Base-by-base conservation (phyloP, 2,888 invertebrate genomes). In the Automeris io region DNA sequence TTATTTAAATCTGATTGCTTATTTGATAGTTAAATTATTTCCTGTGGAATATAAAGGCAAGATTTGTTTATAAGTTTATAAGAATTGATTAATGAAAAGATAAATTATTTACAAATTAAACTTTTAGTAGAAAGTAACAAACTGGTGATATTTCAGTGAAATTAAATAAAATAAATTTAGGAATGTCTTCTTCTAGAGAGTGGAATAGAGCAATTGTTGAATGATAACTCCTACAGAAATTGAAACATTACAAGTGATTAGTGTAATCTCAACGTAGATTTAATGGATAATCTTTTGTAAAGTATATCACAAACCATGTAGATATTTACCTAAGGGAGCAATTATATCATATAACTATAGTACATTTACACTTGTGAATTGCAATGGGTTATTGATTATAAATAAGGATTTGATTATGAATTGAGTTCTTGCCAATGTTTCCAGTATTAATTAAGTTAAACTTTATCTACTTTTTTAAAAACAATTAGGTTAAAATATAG, bases 321-420 rank as follows among this genome's bases (percentile, higher is more conserved):
- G 77, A 74, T 73, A 73, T 65, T 71, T 68, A 79, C 63, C 67
- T 82, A 81, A 81, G 83, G 85, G 85, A 83, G 71, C 83, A 83
- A 85, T 74, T 79, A 74, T 67, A 67, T 74, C 78, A 73, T 66
- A 67, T 63, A 58, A 57, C 59, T 58, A 65, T 64, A 73, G 70
- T 77, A 75, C 59, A 72, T 70, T 74, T 22, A 50, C 35, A 43
- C 43, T 49, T 53, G 55, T 49, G 50, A 70, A 67, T 66, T 26
- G 24, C 29, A 35, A 37, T 41, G 37, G 11, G 35, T 8, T 33
- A 36, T 21, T 34, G 18, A 19, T 39, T 33, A 38, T 31, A 46
- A 41, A 12, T 35, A 39, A 41, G 65, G 63, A 69, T 61, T 65
- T 68, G 61, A 61, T 44, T 49, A 43, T 42, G 61, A 64, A 61